Base-by-base conservation (phyloP, 2,797 vertebrate species). In the Manis crassicaudata region DNA sequence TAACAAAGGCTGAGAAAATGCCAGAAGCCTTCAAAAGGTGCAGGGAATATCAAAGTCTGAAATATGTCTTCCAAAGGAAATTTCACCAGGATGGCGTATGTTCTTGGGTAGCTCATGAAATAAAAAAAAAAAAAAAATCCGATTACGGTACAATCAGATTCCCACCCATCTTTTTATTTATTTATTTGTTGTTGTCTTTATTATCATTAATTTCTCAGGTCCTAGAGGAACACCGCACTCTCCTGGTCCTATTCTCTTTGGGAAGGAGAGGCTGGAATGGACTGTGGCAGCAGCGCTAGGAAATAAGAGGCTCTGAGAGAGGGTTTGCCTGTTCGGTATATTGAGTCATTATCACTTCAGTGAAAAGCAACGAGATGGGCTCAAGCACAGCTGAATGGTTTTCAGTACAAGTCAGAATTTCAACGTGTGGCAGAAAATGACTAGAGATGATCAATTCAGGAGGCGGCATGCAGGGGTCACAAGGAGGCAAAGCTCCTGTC, bases 351-450 rank as follows among this genome's bases (percentile, higher is more conserved):
- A 94, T 46, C 23, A 91, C 62, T 93, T 94, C 52, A 83, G 29
- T 86, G 54, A 96, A 97, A 96, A 86, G 89, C 58, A 95, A 90
- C 43, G 89, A 80, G 96, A 95, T 43, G 83, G 81, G 27, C 23
- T 96, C 79, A 92, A 60, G 72, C 43, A 92, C 80, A 96, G 96
- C 60, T 95, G 32, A 32, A n/a, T 32, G 63, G 46, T 75, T 97
- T 94, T 94, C 54, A 76, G 80, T 37, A 29, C 37, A 92, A 97
- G 88, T 91, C 67, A 96, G 82, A 92, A 96, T 95, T 97, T 97
- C 73, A 85, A 12, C 90, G 81, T 79, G 87, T 73, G 23, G 58
- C 37, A 90, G 83, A n/a, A 97, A 98, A 97, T 97, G 87, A 97
- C 91, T 81, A 84, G 88, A 91, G 67, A 96, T 73, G 56, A 81